These are phyloP conservation scores for Squalus acanthias DNA, from an alignment of 2,797 vertebrate species.

Conservation along the genomic window DNA sequence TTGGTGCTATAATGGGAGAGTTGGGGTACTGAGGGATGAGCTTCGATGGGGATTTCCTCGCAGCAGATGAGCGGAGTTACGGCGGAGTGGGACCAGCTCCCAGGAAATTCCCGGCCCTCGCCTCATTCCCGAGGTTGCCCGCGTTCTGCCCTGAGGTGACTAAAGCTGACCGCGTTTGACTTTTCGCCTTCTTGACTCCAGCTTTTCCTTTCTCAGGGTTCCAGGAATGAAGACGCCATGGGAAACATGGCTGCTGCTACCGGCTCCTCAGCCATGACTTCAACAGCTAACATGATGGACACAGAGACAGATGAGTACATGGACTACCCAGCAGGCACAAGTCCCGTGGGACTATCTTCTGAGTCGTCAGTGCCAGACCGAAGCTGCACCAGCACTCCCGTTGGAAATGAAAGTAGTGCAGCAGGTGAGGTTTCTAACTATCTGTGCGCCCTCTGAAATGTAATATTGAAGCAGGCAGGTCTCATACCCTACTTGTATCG, in stretches of 20 bases:
- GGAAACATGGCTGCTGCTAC: constrained; percentile 39
- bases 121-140: not conserved
- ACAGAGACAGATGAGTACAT: constrained; percentile 89
- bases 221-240: constrained; percentile 49
- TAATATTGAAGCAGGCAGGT: not conserved
- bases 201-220: constrained; percentile 57
- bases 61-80: too few relatives aligned
- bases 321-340: constrained; percentile 83
- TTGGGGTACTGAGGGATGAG: not conserved
- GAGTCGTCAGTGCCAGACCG: constrained; percentile 96
- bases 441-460: too few relatives aligned
- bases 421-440: constrained; percentile 67
- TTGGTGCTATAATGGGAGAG: not conserved
- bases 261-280: constrained; percentile 47
- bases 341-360: constrained; percentile 85
- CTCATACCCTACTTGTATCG: too few relatives aligned
- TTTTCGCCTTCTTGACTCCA: constrained; percentile 41
- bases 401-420: constrained; percentile 86
- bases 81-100: not conserved
- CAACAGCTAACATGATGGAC: constrained; percentile 56
- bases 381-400: constrained; percentile 95
- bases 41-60: not conserved
- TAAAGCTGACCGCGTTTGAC: not conserved
- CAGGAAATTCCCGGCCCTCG: not conserved
- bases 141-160: too few relatives aligned